Evolutionary conservation across 2,113 vertebrate genomes (phyloP).

Genomic region (Otocyon megalotis): DNA sequence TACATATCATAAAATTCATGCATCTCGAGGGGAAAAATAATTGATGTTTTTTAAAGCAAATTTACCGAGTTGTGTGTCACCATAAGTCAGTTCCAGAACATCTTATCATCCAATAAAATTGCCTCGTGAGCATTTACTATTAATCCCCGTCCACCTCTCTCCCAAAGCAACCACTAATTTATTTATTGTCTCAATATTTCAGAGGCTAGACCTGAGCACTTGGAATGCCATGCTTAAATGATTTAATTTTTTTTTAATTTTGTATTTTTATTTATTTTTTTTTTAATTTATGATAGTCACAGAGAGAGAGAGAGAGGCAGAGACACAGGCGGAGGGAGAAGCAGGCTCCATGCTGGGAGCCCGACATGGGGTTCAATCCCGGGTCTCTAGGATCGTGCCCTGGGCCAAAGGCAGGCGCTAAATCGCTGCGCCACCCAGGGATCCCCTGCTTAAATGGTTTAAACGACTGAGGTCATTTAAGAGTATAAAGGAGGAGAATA

Average conservation of each 20-base stretch:
- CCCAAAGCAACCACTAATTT: neutral
- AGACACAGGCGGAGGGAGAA: no score
- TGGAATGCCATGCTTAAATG: neutral
- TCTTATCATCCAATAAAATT: neutral
- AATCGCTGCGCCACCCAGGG: neutral
- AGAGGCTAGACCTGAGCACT: neutral
- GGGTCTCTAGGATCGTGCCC: no score
- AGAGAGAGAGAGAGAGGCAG: no score
- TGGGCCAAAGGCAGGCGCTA: no score
- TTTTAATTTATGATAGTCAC: no score
- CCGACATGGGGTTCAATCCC: no score
- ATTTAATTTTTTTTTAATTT: neutral
- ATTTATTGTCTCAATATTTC: neutral
- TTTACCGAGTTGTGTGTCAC: neutral
- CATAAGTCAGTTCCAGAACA: neutral
- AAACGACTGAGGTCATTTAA: neutral
- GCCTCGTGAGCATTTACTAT: neutral
- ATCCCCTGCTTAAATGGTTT: neutral
- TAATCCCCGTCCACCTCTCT: neutral
- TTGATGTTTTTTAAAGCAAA: neutral
- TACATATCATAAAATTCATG: neutral
- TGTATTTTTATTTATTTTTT: no score
- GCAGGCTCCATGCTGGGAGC: no score
- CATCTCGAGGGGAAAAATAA: neutral
- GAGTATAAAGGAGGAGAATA: neutral